A percentile compares a stretch with the other conserved stretches of the same genome.
phyloP scores from a whole-genome alignment of 1,140 invertebrate species.

The Apis dorsata region DNA sequence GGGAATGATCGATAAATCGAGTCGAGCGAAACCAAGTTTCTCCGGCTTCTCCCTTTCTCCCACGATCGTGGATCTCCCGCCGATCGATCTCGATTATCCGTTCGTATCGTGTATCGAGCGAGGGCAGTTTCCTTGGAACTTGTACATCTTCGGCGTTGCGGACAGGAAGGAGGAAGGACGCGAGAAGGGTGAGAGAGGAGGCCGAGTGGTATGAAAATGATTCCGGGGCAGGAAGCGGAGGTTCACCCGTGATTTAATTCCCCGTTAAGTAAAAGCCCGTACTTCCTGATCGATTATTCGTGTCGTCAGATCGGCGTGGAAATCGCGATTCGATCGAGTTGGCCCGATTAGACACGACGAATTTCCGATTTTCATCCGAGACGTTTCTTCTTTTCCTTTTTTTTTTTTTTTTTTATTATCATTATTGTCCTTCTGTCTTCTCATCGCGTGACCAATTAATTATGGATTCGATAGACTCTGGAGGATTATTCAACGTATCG shows the following conservation, averaged over 20 bases:
- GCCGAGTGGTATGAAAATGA: constrained; percentile 54
- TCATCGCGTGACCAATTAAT: background rate
- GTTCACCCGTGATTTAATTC: constrained; percentile 72
- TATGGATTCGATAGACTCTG: background rate
- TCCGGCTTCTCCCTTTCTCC: background rate
- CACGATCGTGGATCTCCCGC: background rate
- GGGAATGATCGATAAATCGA: too few relatives aligned
- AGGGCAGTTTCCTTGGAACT: constrained; percentile 35
- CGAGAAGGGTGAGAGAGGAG: constrained; percentile 2
- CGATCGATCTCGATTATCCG: background rate
- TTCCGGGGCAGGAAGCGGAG: constrained; percentile 62
- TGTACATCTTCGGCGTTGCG: constrained; percentile 25
- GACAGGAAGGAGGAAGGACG: background rate
- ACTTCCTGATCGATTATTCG: constrained; percentile 67
- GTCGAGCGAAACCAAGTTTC: background rate
- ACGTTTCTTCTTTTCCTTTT: background rate
- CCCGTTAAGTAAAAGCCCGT: constrained; percentile 68
- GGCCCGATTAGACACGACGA: constrained; percentile 50
- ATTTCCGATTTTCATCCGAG: constrained; percentile 29
- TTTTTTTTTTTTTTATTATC: background rate
- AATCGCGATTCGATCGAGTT: constrained; percentile 49
- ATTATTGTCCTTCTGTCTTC: too few relatives aligned
- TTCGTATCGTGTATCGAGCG: constrained; percentile 42
- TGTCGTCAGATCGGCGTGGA: constrained; percentile 46
- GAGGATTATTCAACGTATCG: background rate